Evolutionary conservation across 2,113 vertebrate species (phyloP), one percentile per base, ranked within the genome.

Genomic region (Tapirus terrestris): DNA sequence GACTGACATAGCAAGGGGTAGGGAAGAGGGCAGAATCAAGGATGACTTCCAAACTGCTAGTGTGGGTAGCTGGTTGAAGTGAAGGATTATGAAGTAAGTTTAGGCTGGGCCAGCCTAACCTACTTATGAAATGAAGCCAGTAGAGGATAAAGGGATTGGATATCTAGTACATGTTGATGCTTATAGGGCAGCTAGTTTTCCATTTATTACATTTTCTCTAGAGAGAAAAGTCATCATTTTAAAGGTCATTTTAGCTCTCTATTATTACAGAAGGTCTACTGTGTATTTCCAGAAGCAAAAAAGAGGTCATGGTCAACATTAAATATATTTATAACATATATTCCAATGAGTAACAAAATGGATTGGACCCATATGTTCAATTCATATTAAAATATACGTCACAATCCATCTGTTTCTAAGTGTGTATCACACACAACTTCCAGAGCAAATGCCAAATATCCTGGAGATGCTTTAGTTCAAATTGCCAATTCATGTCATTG

Each of bases 201-300:
- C 39, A 86, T 21, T 85, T 58, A 33, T 60, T 86, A 79, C 31
- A 82, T 73, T 95, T 75, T 83, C 36, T 89, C 53, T 79, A 45
- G 33, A 92, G 60, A 93, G 56, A 87, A 95, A 88, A 43, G 29
- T 29, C 16, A 87, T 60, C 33, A 76, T 86, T 92, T 94, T 84
- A 92, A 89, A 86, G 81, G 67, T 70, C 48, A 89, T 33, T 92
- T 94, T 81, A 96, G 63, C 31, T n/a, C 27, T 93, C 53, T 65
- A n/a, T 56, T 95, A 91, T 77, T 85, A 68, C 18, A 73, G 31
- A 36, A 53, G 16, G 33, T n/a, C 36, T 82, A 85, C 72, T 92
- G 43, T 81, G 20, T 93, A 97, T 93, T 96, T 97, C 48, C 67
- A 97, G 76, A 97, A 95, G 91, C 61, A 94, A 93, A 92, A 91